Percentiles rank a stretch among this genome's conserved stretches.
Conservation (phyloP, 2,797 vertebrate genomes). For the Molothrus ater region DNA sequence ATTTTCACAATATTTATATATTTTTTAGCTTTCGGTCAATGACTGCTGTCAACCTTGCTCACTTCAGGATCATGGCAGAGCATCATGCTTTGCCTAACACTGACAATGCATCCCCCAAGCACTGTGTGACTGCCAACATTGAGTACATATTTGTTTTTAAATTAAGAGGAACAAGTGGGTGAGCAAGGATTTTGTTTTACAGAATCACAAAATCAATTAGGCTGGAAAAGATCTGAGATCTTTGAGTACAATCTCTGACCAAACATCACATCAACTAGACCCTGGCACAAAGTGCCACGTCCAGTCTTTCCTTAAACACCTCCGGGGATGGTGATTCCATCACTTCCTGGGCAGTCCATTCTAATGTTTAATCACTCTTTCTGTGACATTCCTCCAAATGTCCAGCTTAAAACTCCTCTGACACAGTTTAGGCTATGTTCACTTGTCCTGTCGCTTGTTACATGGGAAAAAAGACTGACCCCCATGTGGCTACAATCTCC, state of each 20-base stretch:
- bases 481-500: too few species aligned
- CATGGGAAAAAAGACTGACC: not conserved
- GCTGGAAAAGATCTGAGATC: not conserved
- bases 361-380: not conserved
- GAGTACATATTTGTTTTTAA: accelerated
- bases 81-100: accelerated
- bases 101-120: accelerated
- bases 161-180: not conserved
- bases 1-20: not conserved
- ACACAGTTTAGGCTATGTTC: not conserved
- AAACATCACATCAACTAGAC: not conserved
- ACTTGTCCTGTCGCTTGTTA: not conserved
- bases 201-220: not conserved
- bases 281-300: not conserved
- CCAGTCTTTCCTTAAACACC: not conserved
- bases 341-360: not conserved
- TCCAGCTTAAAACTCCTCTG: not conserved
- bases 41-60: not conserved
- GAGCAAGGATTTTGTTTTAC: not conserved
- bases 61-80: too few species aligned
- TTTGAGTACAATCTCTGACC: not conserved
- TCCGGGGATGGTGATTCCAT: accelerated
- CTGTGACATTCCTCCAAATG: not conserved
- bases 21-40: not conserved
- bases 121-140: accelerated